Evolutionary conservation across 2,888 invertebrate species (phyloP).

Genomic region (Limulus polyphemus): DNA sequence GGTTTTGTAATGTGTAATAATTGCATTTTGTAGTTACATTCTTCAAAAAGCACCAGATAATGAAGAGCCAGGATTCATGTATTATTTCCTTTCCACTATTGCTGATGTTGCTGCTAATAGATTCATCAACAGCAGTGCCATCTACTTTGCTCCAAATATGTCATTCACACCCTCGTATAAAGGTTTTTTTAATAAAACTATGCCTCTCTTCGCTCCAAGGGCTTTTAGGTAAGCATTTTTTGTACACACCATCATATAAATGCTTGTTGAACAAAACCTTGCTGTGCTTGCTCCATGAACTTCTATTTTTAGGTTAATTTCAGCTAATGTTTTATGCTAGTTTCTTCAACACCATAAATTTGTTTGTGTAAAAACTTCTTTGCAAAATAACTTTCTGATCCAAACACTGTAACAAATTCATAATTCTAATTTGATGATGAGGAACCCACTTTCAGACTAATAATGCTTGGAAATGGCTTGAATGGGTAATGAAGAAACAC

Average conservation of each 20-base stretch:
- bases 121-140: slow-evolving; percentile 77
- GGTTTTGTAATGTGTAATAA: not conserved
- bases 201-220: slow-evolving; percentile 85
- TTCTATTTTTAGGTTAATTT: too few species aligned
- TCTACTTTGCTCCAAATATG: slow-evolving; percentile 87
- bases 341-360: too few species aligned
- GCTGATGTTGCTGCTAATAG: slow-evolving; percentile 90
- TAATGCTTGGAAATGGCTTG: too few species aligned
- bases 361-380: too few species aligned
- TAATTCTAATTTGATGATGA: too few species aligned
- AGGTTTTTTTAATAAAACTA: slow-evolving; percentile 91
- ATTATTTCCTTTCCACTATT: slow-evolving; percentile 84
- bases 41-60: slow-evolving; percentile 81
- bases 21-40: slow-evolving; percentile 51
- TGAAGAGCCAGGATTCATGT: slow-evolving; percentile 96
- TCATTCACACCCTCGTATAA: slow-evolving; percentile 87
- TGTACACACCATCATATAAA: not conserved
- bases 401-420: too few species aligned
- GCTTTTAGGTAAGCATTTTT: slow-evolving; percentile 49
- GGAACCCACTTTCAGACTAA: too few species aligned
- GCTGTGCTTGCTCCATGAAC: too few species aligned
- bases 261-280: not conserved
- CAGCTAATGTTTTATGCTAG: too few species aligned
- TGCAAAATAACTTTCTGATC: too few species aligned
- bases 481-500: too few species aligned